Percentiles rank a stretch among this genome's conserved stretches.
Conservation (phyloP, 2,797 vertebrate species). For the Sebastolobus altivelis region DNA sequence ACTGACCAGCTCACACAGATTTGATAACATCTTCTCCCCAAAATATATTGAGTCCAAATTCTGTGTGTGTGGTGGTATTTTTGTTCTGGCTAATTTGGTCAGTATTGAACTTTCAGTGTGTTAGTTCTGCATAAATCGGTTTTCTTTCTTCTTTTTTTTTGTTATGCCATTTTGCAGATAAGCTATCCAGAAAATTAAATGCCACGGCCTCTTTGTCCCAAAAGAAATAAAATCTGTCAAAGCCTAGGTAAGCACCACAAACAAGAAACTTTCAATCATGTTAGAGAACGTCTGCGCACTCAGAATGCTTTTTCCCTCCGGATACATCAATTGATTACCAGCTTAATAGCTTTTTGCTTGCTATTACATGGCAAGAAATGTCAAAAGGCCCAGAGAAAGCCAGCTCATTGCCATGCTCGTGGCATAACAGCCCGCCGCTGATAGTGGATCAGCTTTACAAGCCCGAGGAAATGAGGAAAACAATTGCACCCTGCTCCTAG, state of each 20-base stretch:
- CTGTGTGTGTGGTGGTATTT: background rate
- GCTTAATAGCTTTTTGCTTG: constrained; percentile 80
- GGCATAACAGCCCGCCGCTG: constrained; percentile 60
- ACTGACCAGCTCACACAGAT: constrained; percentile 13
- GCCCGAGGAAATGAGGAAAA: constrained; percentile 80
- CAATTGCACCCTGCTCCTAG: constrained; percentile 74
- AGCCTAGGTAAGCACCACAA: constrained; percentile 63
- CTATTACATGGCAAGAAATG: constrained; percentile 78
- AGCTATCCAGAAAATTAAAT: constrained; percentile 67
- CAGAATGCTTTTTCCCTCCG: constrained; percentile 64
- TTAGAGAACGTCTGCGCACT: constrained; percentile 60
- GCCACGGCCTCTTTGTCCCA: constrained; percentile 49
- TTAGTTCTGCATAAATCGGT: constrained; percentile 8
- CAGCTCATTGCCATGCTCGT: constrained; percentile 76
- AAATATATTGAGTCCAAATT: constrained; percentile 10
- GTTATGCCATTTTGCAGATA: constrained; percentile 55
- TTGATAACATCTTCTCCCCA: background rate
- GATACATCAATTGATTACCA: constrained; percentile 80
- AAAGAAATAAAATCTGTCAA: constrained; percentile 66
- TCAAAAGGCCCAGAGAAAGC: constrained; percentile 78
- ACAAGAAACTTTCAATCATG: constrained; percentile 77
- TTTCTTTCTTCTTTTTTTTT: constrained; percentile 30
- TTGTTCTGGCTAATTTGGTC: constrained; percentile 19
- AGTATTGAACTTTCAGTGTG: constrained; percentile 6
- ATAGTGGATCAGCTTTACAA: constrained; percentile 78